Base-by-base conservation (phyloP, 2,888 invertebrate genomes). In the Pollenia labialis region DNA sequence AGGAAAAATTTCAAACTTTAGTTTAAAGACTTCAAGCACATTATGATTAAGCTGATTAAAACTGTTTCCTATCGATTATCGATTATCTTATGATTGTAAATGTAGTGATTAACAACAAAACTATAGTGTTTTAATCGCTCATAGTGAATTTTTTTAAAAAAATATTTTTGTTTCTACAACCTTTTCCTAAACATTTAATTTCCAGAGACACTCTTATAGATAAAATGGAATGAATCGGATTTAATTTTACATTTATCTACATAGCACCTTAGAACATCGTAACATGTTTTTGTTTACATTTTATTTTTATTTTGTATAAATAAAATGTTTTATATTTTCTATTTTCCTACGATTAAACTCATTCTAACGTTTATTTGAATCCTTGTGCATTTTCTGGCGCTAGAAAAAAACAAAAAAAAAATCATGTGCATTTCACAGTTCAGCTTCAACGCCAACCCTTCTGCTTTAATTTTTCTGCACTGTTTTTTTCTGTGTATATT, bases 381-480 rank as follows among this genome's bases (percentile, higher is more conserved):
- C 69, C 75, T 82, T 82, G 52, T 60, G 14, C 50, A 68, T 69
- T 62, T 75, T 56, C 46, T 77, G 18, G 50, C 60, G 10, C 60
- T 58, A 48, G 44, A 42, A n/a, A 76, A 46, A 44, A 52, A 10
- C 11, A 74, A 40, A 74, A 10, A 1, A 16, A 58, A 60, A 14
- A n/a, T 66, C 60, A 66, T 58, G n/a, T 58, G 66, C 42, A 69
- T 72, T 66, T 66, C 69, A 54, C 79, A 74, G 77, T 79, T 84
- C 68, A 60, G 77, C 79, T 66, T 79, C 44, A 74, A 79, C 74
- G 58, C 66, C 72, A 62, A 60, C 69, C 52, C 60, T 52, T 60
- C n/a, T 52, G 44, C 54, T 52, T 42, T 79, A 6, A n/a, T 16
- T 75, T 56, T 54, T 11, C 12, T 56, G 18, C 46, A 44, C 62